phyloP scores from a whole-genome alignment of 2,113 vertebrate genomes.

The Sprattus sprattus region DNA sequence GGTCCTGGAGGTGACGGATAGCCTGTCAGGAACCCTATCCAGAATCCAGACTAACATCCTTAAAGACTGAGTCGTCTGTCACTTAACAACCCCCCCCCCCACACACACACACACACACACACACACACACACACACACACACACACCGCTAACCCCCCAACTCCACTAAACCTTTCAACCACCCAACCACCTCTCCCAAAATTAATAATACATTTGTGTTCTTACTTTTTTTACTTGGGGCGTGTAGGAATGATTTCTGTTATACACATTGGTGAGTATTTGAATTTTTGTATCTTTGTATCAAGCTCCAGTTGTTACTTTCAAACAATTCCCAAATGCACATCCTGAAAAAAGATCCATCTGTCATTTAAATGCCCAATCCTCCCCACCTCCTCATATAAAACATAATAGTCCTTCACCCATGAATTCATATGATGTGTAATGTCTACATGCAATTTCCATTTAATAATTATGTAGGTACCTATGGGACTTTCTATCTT shows the following conservation, averaged over 20 bases:
- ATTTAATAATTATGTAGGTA: not conserved
- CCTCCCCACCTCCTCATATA: not conserved
- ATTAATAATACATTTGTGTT: not conserved
- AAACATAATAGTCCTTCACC: not conserved
- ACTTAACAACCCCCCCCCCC: constrained; percentile 2
- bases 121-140: not conserved
- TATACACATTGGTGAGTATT: not conserved
- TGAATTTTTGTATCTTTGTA: not conserved
- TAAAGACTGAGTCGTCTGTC: constrained; percentile 60
- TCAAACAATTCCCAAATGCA: not conserved
- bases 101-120: not conserved
- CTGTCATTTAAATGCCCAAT: not conserved
- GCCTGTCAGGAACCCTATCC: constrained; percentile 60
- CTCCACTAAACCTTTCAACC: not conserved
- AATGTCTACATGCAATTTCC: not conserved
- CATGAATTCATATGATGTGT: not conserved
- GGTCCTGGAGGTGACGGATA: constrained; percentile 61
- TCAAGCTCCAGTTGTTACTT: not conserved
- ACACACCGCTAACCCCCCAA: not conserved
- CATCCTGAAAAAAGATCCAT: not conserved
- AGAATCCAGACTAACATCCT: constrained; percentile 58
- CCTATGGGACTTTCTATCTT: not conserved
- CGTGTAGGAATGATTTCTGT: not conserved
- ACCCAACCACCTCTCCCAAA: not conserved
- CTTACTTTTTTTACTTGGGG: not conserved